Evolutionary conservation across 2,797 vertebrate genomes (phyloP).

Genomic region (Todus mexicanus): DNA sequence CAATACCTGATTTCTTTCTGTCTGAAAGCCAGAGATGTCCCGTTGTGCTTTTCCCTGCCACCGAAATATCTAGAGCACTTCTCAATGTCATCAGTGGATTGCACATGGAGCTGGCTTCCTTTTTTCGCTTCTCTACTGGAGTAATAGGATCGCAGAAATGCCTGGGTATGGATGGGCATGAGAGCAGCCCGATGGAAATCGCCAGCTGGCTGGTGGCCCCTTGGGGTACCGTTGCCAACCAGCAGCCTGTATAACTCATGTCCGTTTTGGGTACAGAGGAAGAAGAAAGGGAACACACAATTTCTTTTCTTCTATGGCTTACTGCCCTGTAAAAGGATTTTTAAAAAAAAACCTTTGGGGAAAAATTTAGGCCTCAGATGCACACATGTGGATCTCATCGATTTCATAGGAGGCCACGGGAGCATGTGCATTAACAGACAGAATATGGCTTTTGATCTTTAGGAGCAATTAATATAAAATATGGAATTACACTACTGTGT

Average conservation of each 20-base stretch:
- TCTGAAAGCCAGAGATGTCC: background rate
- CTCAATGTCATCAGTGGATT: background rate
- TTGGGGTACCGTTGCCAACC: background rate
- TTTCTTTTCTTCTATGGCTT: background rate
- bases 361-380: background rate
- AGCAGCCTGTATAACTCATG: background rate
- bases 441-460: slow-evolving; percentile 29
- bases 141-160: background rate
- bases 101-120: background rate
- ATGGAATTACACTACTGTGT: background rate
- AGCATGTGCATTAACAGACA: background rate
- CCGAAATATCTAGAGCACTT: background rate
- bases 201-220: background rate
- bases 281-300: background rate
- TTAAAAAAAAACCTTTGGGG: slow-evolving; percentile 2
- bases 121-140: background rate
- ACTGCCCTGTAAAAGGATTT: slow-evolving; percentile 15
- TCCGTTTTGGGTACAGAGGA: background rate
- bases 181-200: background rate
- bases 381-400: slow-evolving; percentile 10
- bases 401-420: background rate
- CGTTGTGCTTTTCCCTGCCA: rapidly evolving
- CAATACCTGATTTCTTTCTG: background rate
- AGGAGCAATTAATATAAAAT: slow-evolving; percentile 34
- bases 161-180: rapidly evolving